Conservation (phyloP, 2,113 vertebrate species). For the Larimichthys crocea region DNA sequence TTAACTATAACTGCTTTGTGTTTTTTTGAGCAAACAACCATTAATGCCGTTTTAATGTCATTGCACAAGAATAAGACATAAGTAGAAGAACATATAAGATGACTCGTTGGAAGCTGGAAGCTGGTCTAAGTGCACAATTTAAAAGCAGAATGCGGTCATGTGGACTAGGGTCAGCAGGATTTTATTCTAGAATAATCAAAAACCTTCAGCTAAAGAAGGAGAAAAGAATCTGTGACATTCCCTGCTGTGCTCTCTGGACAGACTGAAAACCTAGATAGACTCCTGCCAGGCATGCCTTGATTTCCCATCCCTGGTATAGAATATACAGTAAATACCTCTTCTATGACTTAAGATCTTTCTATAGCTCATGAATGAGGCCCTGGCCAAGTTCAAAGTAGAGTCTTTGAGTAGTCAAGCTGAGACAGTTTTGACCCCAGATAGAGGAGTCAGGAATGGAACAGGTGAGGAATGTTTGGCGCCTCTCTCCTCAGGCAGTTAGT, state of each 20-base stretch:
- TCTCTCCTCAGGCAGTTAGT: slow-evolving; percentile 39
- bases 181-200: not conserved
- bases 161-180: not conserved
- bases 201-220: not conserved
- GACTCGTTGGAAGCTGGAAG: too few species aligned
- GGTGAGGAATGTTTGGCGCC: slow-evolving; percentile 48
- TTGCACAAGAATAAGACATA: too few species aligned
- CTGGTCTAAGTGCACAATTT: not conserved
- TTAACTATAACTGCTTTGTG: too few species aligned
- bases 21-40: not conserved
- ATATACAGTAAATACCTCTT: slow-evolving; percentile 29
- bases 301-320: slow-evolving; percentile 2
- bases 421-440: slow-evolving; percentile 33
- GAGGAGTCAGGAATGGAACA: slow-evolving; percentile 14
- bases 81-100: not conserved
- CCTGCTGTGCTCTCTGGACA: slow-evolving; percentile 5
- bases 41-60: not conserved
- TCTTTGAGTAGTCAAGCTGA: not conserved
- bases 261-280: not conserved
- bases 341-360: slow-evolving; percentile 23
- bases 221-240: not conserved
- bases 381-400: slow-evolving; percentile 43
- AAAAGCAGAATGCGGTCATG: not conserved
- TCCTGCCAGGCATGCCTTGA: not conserved
- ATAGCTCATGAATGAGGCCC: slow-evolving; percentile 26